These are phyloP conservation scores for Platalea minor DNA, from an alignment of 2,797 vertebrate genomes.

Conservation along the genomic window DNA sequence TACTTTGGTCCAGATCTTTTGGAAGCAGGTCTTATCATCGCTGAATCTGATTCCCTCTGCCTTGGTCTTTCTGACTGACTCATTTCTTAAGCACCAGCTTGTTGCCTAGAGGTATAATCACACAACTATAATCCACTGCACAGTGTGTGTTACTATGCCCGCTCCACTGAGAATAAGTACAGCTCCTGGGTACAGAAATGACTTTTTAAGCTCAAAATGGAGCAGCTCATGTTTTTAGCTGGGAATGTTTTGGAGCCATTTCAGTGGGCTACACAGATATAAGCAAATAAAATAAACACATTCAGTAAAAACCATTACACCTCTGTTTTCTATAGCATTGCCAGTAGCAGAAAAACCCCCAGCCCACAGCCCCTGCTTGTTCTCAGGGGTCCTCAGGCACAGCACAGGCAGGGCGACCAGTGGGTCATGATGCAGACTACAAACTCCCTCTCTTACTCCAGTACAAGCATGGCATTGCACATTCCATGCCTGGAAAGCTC, in stretches of 20 bases:
- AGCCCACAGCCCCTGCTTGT: not conserved
- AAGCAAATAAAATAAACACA: conserved; percentile 5
- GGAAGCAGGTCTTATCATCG: not conserved
- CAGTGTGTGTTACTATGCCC: conserved; percentile 10
- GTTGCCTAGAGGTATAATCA: conserved; percentile 49
- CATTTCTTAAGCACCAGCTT: conserved; percentile 44
- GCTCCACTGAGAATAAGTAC: not conserved
- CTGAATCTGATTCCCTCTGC: conserved; percentile 6
- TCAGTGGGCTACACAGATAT: not conserved
- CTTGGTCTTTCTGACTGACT: conserved; percentile 43
- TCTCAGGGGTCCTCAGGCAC: not conserved
- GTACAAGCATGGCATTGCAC: not conserved
- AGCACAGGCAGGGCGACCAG: not conserved
- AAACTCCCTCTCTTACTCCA: not conserved
- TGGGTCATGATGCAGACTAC: not conserved
- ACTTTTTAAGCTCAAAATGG: conserved; percentile 23
- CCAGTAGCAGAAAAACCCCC: not conserved
- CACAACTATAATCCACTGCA: conserved; percentile 22
- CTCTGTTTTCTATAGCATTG: not conserved
- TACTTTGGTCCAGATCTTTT: not conserved
- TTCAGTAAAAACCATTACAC: not conserved
- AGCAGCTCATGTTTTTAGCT: not conserved
- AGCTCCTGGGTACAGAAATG: conserved; percentile 8
- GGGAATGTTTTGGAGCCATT: not conserved
- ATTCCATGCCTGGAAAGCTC: not conserved